A percentile compares a stretch with the other conserved stretches of the same genome.
phyloP scores from a whole-genome alignment of 2,113 vertebrate species.

The Lycaon pictus region DNA sequence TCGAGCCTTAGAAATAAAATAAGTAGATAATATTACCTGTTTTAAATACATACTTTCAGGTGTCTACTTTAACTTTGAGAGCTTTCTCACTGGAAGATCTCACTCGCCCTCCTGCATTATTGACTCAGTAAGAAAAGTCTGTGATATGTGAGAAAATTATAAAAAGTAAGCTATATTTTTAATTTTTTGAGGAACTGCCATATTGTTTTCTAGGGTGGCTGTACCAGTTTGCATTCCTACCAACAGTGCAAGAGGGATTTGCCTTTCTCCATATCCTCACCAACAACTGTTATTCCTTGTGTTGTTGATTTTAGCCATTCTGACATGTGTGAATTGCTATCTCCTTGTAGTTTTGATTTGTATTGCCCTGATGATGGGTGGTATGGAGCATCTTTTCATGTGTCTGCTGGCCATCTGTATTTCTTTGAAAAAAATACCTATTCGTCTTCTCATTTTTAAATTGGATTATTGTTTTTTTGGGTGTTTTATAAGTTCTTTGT shows the following conservation, averaged over 20 bases:
- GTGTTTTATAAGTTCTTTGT: background rate
- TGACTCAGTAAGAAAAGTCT: background rate
- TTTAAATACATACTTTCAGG: background rate
- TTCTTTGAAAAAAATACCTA: background rate
- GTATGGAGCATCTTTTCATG: background rate
- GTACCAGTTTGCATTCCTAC: background rate
- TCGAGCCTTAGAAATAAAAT: background rate
- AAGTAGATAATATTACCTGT: background rate
- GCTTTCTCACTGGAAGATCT: background rate
- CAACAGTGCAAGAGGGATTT: background rate
- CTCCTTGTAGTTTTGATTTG: background rate
- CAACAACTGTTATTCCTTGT: background rate
- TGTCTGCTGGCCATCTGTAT: background rate
- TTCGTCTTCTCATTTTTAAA: background rate
- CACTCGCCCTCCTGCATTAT: background rate
- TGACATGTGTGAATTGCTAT: background rate
- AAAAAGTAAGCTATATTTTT: background rate
- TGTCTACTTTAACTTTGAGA: background rate
- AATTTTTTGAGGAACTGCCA: background rate
- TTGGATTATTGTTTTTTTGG: background rate
- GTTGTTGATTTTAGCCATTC: background rate
- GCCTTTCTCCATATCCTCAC: background rate
- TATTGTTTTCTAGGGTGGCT: background rate
- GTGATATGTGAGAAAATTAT: background rate
- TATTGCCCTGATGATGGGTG: background rate